Evolutionary conservation across 2,888 invertebrate species (phyloP).

Genomic region (Mallateleia sp.): DNA sequence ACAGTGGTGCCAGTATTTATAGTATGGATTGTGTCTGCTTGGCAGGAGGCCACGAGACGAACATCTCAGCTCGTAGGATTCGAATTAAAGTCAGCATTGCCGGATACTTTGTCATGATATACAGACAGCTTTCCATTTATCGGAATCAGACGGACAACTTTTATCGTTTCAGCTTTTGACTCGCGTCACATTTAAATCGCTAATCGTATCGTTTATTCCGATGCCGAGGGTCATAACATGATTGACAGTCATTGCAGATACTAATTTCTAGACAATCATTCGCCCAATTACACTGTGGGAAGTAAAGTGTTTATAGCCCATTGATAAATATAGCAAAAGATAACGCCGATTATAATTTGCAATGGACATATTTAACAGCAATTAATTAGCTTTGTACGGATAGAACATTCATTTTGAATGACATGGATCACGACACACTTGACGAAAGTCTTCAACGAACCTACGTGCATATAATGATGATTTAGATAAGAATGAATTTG

Average conservation of each 20-base stretch:
- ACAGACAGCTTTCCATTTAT: conserved; percentile 37
- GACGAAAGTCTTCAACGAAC: conserved; percentile 19
- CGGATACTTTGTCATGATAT: conserved; percentile 50
- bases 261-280: background rate
- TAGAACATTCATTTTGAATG: background rate
- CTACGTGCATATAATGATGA: conserved; percentile 1
- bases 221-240: background rate
- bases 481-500: conserved; percentile 14
- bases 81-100: conserved; percentile 74
- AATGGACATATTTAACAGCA: background rate
- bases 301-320: no score
- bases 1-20: conserved; percentile 88
- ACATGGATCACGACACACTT: background rate
- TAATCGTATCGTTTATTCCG: background rate
- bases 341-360: background rate
- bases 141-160: conserved; percentile 29
- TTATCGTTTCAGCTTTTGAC: background rate
- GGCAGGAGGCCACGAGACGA: conserved; percentile 84
- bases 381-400: conserved; percentile 3
- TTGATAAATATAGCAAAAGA: no score
- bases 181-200: background rate
- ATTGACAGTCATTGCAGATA: background rate
- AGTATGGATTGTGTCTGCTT: conserved; percentile 89
- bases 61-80: conserved; percentile 78
- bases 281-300: no score